Evolutionary conservation across 2,888 invertebrate species (phyloP).

Genomic region (Zaprionus lineosus): DNA sequence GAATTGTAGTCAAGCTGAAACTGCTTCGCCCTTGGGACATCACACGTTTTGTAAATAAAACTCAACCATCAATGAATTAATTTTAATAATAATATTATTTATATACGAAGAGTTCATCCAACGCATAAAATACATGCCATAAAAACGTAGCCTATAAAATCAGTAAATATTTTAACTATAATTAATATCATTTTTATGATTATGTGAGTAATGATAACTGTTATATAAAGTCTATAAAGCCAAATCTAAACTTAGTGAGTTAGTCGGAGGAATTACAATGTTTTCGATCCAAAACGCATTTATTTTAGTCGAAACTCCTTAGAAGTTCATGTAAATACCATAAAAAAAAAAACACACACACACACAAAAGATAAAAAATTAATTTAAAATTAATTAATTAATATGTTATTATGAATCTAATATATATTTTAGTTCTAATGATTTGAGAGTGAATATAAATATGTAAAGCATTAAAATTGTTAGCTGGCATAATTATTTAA

Average conservation of each 20-base stretch:
- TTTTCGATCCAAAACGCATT: conserved; percentile 65
- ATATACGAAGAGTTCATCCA: conserved; percentile 32
- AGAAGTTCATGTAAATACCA: conserved; percentile 57
- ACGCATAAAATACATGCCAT: conserved; percentile 65
- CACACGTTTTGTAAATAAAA: conserved; percentile 56
- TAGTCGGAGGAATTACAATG: conserved; percentile 41
- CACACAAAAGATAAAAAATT: conserved; percentile 1
- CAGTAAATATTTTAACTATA: conserved; percentile 4
- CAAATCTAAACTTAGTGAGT: conserved; percentile 65
- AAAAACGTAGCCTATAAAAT: no score
- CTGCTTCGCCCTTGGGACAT: no score
- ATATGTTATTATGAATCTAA: no score
- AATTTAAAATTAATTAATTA: background rate
- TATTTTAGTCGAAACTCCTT: conserved; percentile 54
- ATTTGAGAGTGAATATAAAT: conserved; percentile 15
- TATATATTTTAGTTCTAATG: background rate
- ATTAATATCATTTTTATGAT: conserved; percentile 19
- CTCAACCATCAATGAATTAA: conserved; percentile 28
- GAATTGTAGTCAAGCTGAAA: no score
- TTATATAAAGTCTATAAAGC: conserved; percentile 63
- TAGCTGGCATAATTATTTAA: conserved; percentile 75
- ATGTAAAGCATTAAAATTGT: conserved; percentile 51
- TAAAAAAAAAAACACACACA: conserved; percentile 8
- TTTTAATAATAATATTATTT: conserved; percentile 19
- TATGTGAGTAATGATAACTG: no score